These are phyloP conservation scores for Perca schrenkii DNA, from an alignment of 2,113 vertebrate species.

Conservation along the genomic window DNA sequence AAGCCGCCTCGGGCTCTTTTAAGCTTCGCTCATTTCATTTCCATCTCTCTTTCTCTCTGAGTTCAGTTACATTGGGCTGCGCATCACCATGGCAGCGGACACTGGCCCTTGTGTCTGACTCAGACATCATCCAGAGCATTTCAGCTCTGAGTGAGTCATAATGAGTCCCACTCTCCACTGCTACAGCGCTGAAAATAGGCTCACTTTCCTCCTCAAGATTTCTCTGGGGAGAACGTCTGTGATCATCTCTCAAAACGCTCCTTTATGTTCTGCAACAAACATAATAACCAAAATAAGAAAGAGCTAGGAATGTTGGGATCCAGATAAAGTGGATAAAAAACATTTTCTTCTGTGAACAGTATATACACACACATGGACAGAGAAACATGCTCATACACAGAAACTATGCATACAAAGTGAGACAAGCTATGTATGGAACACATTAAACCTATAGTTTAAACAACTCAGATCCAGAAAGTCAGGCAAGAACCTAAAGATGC, in stretches of 20 bases:
- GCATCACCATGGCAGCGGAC: slow-evolving; percentile 74
- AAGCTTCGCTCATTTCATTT: slow-evolving; percentile 66
- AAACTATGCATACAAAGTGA: not conserved
- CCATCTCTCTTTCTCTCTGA: slow-evolving; percentile 59
- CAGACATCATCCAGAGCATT: slow-evolving; percentile 69
- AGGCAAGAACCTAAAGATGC: not conserved
- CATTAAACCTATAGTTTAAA: not conserved
- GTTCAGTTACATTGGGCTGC: slow-evolving; percentile 69
- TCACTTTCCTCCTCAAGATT: slow-evolving; percentile 71
- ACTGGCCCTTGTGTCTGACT: slow-evolving; percentile 63
- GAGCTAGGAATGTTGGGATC: slow-evolving; percentile 40
- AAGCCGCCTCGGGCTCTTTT: slow-evolving; percentile 55
- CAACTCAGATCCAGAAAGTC: not conserved
- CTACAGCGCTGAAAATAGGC: slow-evolving; percentile 63
- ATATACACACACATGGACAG: slow-evolving; percentile 17
- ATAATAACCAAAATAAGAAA: slow-evolving; percentile 46
- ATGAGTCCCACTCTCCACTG: slow-evolving; percentile 66
- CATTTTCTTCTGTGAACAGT: slow-evolving; percentile 26
- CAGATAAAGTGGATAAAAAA: slow-evolving; percentile 32
- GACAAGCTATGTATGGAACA: not conserved
- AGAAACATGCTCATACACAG: not conserved
- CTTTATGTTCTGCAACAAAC: slow-evolving; percentile 67
- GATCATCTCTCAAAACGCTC: slow-evolving; percentile 67
- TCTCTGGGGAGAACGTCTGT: slow-evolving; percentile 62
- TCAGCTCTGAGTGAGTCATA: slow-evolving; percentile 72